Evolutionary conservation across 1,140 invertebrate genomes (phyloP).

Genomic region (Drosophila nannoptera): DNA sequence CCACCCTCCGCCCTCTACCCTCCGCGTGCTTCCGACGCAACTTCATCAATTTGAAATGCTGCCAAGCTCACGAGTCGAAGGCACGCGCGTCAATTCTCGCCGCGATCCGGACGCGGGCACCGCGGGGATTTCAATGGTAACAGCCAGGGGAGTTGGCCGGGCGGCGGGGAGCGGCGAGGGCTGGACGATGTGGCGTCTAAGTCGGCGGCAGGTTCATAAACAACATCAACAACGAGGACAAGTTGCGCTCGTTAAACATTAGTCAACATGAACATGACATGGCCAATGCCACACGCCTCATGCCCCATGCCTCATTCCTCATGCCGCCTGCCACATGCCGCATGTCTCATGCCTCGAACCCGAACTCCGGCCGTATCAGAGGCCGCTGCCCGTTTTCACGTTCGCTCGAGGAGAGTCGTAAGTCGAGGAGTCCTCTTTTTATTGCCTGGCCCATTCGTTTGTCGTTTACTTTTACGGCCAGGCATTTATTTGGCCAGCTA

Average conservation of each 20-base stretch:
- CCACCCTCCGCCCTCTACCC: neutral
- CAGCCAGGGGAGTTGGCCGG: neutral
- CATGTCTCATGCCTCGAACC: neutral
- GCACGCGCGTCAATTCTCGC: conserved; percentile 67
- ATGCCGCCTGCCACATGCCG: conserved; percentile 17
- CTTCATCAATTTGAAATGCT: conserved; percentile 79
- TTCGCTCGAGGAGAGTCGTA: conserved; percentile 54
- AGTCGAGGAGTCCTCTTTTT: conserved; percentile 58
- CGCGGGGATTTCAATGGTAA: conserved; percentile 67
- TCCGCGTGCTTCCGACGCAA: conserved; percentile 34
- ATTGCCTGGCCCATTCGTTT: conserved; percentile 67
- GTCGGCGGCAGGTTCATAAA: conserved; percentile 63
- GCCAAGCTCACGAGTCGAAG: conserved; percentile 54
- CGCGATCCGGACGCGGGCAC: conserved; percentile 34
- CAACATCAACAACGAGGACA: conserved; percentile 71
- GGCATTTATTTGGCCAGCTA: conserved; percentile 70
- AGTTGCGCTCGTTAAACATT: conserved; percentile 69
- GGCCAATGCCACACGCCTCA: conserved; percentile 13
- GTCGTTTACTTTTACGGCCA: conserved; percentile 74
- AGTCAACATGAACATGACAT: conserved; percentile 71
- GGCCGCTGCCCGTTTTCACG: conserved; percentile 36
- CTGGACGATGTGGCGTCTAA: neutral
- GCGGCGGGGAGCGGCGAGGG: neutral
- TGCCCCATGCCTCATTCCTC: neutral
- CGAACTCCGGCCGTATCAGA: conserved; percentile 16